A percentile compares a stretch with the other conserved stretches of the same genome.
phyloP scores from a whole-genome alignment of 1,140 invertebrate genomes.

The Homalodisca vitripennis region DNA sequence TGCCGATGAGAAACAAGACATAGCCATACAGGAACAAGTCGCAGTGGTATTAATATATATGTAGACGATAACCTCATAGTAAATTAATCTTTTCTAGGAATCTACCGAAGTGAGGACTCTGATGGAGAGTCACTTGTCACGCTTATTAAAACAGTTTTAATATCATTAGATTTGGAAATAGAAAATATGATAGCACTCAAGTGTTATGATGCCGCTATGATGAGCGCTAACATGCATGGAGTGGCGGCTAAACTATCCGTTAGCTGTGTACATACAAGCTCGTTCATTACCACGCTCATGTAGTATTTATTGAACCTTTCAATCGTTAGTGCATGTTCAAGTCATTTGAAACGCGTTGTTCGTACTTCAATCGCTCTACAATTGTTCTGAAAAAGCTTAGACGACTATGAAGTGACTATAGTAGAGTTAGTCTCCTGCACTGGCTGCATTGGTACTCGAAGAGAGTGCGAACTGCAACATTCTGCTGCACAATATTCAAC shows the following conservation, averaged over 20 bases:
- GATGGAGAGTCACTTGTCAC: constrained; percentile 30
- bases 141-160: constrained; percentile 32
- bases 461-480: too few species aligned
- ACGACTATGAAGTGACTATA: constrained; percentile 1
- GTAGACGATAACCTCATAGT: constrained; percentile 31
- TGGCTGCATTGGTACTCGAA: not conserved
- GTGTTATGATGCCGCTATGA: constrained; percentile 30
- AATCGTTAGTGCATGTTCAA: too few species aligned
- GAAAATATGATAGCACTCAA: constrained; percentile 30
- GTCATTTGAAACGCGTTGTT: not conserved
- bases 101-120: constrained; percentile 33
- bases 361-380: constrained; percentile 8
- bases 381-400: too few species aligned
- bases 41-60: constrained; percentile 30
- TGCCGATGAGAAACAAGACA: constrained; percentile 29
- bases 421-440: not conserved
- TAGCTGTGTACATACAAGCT: constrained; percentile 33
- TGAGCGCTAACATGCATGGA: constrained; percentile 27
- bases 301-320: constrained; percentile 30
- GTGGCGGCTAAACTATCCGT: constrained; percentile 30
- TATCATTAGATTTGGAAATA: constrained; percentile 31
- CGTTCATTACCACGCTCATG: constrained; percentile 32
- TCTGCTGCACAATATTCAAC: too few species aligned
- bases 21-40: constrained; percentile 29
- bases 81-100: constrained; percentile 31